Percentiles rank a stretch among this genome's conserved stretches.
These are phyloP conservation scores for Melierax canorus DNA, from an alignment of 2,113 vertebrate genomes.

Conservation along the genomic window DNA sequence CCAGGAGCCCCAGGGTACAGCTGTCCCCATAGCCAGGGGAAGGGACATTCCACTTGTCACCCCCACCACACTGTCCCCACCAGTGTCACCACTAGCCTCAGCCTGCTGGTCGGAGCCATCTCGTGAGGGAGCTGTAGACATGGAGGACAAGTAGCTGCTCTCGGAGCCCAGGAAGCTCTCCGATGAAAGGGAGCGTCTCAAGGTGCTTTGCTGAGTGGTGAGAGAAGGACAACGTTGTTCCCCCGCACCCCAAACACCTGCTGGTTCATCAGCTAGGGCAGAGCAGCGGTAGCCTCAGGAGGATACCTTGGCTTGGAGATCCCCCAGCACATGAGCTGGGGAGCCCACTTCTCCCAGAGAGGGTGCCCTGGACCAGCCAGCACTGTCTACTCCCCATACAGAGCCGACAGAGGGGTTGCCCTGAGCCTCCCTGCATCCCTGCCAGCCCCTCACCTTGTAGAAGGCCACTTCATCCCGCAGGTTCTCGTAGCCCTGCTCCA, in stretches of 20 bases:
- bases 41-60: neutral
- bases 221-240: neutral
- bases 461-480: conserved; percentile 73
- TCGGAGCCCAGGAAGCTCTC: conserved; percentile 65
- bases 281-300: neutral
- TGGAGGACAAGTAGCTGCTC: neutral
- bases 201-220: conserved; percentile 47
- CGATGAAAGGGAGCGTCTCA: conserved; percentile 62
- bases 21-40: neutral
- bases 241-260: rapidly evolving
- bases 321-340: neutral
- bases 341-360: neutral
- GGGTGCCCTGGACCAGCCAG: neutral
- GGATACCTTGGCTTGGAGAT: neutral
- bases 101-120: neutral
- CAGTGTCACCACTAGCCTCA: neutral
- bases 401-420: neutral
- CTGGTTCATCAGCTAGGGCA: neutral
- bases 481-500: conserved; percentile 81
- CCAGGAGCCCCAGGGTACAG: too few species aligned
- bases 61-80: neutral
- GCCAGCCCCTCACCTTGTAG: conserved; percentile 60
- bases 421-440: rapidly evolving
- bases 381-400: rapidly evolving
- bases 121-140: neutral